Evolutionary conservation across 37 sponge, comb jelly and placozoan species (phyloP).

Genomic region (Diacarnus erythraeanus): DNA sequence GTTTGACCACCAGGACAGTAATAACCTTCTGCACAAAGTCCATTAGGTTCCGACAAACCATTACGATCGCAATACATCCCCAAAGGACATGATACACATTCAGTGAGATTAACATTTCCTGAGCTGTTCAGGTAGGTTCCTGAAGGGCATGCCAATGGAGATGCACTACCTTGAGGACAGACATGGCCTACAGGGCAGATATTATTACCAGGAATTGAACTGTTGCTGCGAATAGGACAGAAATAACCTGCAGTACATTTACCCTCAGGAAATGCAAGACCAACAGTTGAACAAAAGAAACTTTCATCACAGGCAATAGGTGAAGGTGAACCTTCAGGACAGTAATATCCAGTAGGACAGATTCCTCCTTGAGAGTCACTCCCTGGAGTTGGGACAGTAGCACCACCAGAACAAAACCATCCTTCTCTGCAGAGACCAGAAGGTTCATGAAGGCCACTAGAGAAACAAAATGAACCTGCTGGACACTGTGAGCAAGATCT

Average conservation of each 20-base stretch:
- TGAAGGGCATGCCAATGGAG: too few relatives aligned
- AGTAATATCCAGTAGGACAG: slow-evolving; percentile 2
- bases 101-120: too few relatives aligned
- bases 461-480: not conserved
- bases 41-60: too few relatives aligned
- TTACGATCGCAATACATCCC: too few relatives aligned
- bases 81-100: too few relatives aligned
- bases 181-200: too few relatives aligned
- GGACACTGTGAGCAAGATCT: too few relatives aligned
- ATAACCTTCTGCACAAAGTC: too few relatives aligned
- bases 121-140: too few relatives aligned
- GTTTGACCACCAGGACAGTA: too few relatives aligned
- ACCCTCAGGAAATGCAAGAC: not conserved
- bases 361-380: not conserved
- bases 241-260: slow-evolving; percentile 21
- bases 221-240: not conserved
- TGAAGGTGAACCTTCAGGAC: slow-evolving; percentile 7
- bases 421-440: not conserved
- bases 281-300: not conserved
- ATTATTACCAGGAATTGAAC: not conserved
- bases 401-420: not conserved
- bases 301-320: not conserved
- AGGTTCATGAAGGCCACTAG: not conserved
- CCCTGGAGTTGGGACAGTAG: not conserved
- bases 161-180: too few relatives aligned